phyloP scores from a whole-genome alignment of 2,888 invertebrate species.

The Archaeoteleia sp. region DNA sequence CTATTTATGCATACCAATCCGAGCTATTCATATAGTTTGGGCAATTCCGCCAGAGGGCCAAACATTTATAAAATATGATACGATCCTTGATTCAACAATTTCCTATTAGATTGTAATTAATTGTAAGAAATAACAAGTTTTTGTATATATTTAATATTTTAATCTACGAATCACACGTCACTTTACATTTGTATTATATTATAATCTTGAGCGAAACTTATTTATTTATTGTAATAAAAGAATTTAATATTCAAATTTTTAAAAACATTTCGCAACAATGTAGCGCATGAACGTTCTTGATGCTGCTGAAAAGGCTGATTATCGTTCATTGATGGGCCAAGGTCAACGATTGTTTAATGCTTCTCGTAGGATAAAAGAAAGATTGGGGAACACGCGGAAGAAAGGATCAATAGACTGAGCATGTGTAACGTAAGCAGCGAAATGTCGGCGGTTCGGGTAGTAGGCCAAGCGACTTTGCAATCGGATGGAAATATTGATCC shows the following conservation, averaged over 20 bases:
- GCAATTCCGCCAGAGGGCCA: too few relatives aligned
- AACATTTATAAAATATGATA: too few relatives aligned
- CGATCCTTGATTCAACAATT: too few relatives aligned
- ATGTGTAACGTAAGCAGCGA: slow-evolving; percentile 51
- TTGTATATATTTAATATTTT: not conserved
- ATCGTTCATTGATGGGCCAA: slow-evolving; percentile 20
- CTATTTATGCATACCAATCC: too few relatives aligned
- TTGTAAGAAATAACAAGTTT: not conserved
- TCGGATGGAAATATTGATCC: slow-evolving; percentile 72
- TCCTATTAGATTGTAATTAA: too few relatives aligned
- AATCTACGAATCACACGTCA: too few relatives aligned
- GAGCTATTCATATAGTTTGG: too few relatives aligned
- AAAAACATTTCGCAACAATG: too few relatives aligned
- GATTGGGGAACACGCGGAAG: slow-evolving; percentile 39
- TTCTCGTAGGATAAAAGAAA: slow-evolving; percentile 12
- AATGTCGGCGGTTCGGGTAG: slow-evolving; percentile 64
- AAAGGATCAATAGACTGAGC: slow-evolving; percentile 61
- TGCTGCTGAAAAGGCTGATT: slow-evolving; percentile 5
- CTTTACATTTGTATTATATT: too few relatives aligned
- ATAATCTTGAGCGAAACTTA: too few relatives aligned
- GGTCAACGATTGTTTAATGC: slow-evolving; percentile 20
- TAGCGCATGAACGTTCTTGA: too few relatives aligned
- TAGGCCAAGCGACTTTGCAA: slow-evolving; percentile 63
- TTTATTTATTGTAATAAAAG: not conserved
- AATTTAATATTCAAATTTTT: too few relatives aligned